A percentile compares a stretch with the other conserved stretches of the same genome.
Conservation (phyloP, 2,797 vertebrate genomes). For the Glyptemys insculpta region DNA sequence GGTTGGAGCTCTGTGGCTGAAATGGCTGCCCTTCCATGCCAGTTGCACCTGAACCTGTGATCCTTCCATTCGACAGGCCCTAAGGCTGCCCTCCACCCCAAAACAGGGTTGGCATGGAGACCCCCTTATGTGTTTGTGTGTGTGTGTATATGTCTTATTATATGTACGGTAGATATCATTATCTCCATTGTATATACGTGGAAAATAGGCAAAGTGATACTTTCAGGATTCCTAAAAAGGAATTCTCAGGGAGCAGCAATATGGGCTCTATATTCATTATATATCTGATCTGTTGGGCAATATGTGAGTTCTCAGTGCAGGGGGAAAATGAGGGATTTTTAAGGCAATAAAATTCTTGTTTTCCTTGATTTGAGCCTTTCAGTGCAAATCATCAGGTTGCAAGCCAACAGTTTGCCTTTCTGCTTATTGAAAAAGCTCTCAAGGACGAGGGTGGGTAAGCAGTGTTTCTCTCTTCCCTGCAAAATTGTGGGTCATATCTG, state of each 20-base stretch:
- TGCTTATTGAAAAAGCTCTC: slow-evolving; percentile 22
- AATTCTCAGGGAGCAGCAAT: neutral
- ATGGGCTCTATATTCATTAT: neutral
- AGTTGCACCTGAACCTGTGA: neutral
- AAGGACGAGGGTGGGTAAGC: slow-evolving; percentile 61
- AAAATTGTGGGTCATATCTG: slow-evolving; percentile 63
- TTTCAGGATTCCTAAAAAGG: neutral
- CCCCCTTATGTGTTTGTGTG: neutral
- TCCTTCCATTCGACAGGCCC: neutral
- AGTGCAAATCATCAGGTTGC: neutral
- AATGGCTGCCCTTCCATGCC: neutral
- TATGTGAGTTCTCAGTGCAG: neutral
- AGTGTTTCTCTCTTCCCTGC: slow-evolving; percentile 26
- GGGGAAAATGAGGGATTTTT: neutral
- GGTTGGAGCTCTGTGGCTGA: neutral
- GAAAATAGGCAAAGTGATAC: neutral
- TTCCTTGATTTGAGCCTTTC: neutral
- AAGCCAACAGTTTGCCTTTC: slow-evolving; percentile 4
- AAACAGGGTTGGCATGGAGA: neutral
- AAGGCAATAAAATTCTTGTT: slow-evolving; percentile 47
- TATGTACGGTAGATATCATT: neutral
- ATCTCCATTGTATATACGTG: neutral
- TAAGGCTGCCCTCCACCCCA: neutral
- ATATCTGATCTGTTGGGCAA: slow-evolving; percentile 13
- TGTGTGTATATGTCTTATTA: neutral